Conservation (phyloP, 2,113 vertebrate species). For the Thomomys bottae region DNA sequence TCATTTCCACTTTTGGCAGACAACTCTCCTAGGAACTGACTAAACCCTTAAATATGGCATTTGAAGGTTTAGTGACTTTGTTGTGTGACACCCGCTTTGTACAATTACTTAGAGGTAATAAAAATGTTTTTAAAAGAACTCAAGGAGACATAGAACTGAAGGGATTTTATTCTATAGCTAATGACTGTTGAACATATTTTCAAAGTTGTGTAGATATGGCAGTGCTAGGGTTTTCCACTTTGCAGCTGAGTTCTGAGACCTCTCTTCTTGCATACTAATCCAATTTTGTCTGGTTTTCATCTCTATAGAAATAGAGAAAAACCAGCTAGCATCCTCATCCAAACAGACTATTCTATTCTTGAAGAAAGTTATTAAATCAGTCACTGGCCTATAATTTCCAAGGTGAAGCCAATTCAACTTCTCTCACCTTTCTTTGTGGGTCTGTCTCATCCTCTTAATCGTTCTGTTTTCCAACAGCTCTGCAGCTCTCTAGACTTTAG, state of each 20-base stretch:
- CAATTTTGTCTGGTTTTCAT: constrained; percentile 61
- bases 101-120: no score
- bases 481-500: constrained; percentile 46
- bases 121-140: background rate
- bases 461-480: constrained; percentile 51
- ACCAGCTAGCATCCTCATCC: constrained; percentile 33
- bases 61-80: constrained; percentile 7
- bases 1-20: constrained; percentile 32
- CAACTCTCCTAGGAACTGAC: background rate
- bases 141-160: constrained; percentile 22
- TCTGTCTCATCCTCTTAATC: background rate
- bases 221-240: constrained; percentile 49
- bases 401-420: background rate
- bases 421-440: background rate
- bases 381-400: constrained; percentile 20
- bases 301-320: constrained; percentile 55
- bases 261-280: constrained; percentile 53
- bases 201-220: background rate
- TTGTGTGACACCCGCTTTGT: no score
- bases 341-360: constrained; percentile 44
- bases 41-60: background rate
- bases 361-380: constrained; percentile 57
- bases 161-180: constrained; percentile 10
- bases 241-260: constrained; percentile 43
- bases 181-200: background rate